A percentile compares a stretch with the other conserved stretches of the same genome.
phyloP scores from a whole-genome alignment of 2,113 vertebrate species.

The Etheostoma cragini region DNA sequence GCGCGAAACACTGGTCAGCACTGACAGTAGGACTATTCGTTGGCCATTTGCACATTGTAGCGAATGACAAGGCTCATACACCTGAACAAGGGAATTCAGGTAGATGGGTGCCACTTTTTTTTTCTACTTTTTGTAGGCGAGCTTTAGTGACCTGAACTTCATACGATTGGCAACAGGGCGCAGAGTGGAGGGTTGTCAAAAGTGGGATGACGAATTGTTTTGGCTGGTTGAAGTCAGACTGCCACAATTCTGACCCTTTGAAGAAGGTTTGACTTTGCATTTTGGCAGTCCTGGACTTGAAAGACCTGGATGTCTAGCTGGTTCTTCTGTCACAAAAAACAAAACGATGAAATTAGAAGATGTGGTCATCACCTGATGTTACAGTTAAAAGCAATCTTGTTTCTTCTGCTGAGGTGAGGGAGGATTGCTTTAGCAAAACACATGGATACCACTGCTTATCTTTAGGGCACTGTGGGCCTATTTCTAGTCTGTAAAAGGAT shows the following conservation, averaged over 20 bases:
- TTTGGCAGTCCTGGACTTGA: background rate
- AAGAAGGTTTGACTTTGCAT: background rate
- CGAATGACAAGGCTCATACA: background rate
- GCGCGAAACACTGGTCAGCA: no score
- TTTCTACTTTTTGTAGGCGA: background rate
- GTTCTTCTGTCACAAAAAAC: background rate
- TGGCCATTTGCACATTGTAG: background rate
- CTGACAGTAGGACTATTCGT: background rate
- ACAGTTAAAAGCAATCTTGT: background rate
- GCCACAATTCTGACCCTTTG: background rate
- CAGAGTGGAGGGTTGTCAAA: background rate
- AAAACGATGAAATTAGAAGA: background rate
- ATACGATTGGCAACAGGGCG: no score
- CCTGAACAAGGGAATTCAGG: background rate
- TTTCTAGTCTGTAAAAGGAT: constrained; percentile 14
- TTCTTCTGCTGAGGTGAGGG: background rate
- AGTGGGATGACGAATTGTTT: background rate
- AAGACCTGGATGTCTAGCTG: background rate
- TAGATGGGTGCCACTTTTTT: background rate
- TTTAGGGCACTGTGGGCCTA: constrained; percentile 1
- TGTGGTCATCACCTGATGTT: background rate
- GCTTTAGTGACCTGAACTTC: background rate
- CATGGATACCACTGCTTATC: constrained; percentile 1
- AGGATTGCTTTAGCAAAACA: background rate
- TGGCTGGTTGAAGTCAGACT: background rate